phyloP scores from a whole-genome alignment of 2,888 invertebrate genomes.

The Campoplex capitator region DNA sequence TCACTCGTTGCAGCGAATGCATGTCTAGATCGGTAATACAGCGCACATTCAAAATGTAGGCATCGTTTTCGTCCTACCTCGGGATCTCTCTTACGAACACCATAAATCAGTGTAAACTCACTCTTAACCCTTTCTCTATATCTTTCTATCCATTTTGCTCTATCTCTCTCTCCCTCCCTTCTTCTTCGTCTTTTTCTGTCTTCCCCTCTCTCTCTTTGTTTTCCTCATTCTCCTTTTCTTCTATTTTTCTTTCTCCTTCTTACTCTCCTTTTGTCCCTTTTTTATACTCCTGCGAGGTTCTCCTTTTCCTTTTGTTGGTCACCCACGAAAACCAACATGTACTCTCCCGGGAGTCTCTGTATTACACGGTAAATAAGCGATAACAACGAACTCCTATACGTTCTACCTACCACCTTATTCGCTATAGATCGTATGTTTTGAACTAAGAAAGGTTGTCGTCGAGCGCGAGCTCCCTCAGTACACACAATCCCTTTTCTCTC shows the following conservation, averaged over 20 bases:
- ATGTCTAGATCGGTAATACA: not conserved
- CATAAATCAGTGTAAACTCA: conserved; percentile 74
- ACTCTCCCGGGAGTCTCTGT: conserved; percentile 71
- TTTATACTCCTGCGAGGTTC: conserved; percentile 34
- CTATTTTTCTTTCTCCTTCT: conserved; percentile 28
- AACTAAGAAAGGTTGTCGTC: conserved; percentile 49
- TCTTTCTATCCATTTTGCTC: conserved; percentile 53
- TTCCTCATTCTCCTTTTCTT: conserved; percentile 2
- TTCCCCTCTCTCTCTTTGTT: conserved; percentile 18
- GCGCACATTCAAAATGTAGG: conserved; percentile 50
- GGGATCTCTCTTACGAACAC: conserved; percentile 71
- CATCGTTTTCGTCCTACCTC: conserved; percentile 55
- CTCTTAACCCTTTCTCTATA: conserved; percentile 62
- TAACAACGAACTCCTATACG: conserved; percentile 73
- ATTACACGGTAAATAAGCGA: conserved; percentile 79
- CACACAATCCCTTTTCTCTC: conserved; percentile 47
- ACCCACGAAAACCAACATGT: conserved; percentile 42
- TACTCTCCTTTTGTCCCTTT: conserved; percentile 54
- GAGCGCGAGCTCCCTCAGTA: conserved; percentile 30
- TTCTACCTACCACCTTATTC: conserved; percentile 48
- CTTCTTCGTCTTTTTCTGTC: conserved; percentile 47
- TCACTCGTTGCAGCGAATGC: conserved; percentile 18
- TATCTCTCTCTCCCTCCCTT: conserved; percentile 51
- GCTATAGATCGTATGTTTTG: conserved; percentile 53
- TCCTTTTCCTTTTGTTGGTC: conserved; percentile 49